Evolutionary conservation across 1,140 invertebrate genomes (phyloP).

Genomic region (Saccostrea cuccullata): DNA sequence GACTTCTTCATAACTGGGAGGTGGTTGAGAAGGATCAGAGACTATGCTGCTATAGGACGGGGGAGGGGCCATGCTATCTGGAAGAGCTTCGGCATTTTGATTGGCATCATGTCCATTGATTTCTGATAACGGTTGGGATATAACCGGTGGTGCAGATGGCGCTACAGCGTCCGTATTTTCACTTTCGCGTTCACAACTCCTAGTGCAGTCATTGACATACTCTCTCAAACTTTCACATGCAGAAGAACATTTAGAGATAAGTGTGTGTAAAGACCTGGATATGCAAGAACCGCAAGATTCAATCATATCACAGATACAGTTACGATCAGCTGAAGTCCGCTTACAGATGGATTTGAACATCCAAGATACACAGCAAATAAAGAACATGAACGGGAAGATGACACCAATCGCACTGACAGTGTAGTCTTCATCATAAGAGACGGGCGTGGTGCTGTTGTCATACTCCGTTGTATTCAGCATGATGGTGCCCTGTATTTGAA

Average conservation of each 20-base stretch:
- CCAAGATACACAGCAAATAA: not conserved
- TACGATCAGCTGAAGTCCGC: not conserved
- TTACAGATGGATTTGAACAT: not conserved
- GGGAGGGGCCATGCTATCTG: not conserved
- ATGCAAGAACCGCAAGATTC: not conserved
- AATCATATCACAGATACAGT: not conserved
- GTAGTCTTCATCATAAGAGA: not conserved
- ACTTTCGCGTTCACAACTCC: not conserved
- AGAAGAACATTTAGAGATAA: not conserved
- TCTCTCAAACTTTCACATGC: not conserved
- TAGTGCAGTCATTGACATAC: not conserved
- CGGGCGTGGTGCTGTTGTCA: not conserved
- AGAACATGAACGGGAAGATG: not conserved
- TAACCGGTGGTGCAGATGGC: not conserved
- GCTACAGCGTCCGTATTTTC: not conserved
- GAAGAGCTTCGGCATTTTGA: not conserved
- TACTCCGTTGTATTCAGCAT: not conserved
- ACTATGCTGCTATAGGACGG: not conserved
- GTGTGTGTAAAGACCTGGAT: not conserved
- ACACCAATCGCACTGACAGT: not conserved
- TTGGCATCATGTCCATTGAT: not conserved
- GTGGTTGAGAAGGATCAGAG: not conserved
- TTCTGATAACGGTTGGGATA: not conserved
- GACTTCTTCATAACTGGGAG: not conserved
- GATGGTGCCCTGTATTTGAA: not conserved